Conservation (phyloP, 2,888 invertebrate species). For the Epinotia bilunana region DNA sequence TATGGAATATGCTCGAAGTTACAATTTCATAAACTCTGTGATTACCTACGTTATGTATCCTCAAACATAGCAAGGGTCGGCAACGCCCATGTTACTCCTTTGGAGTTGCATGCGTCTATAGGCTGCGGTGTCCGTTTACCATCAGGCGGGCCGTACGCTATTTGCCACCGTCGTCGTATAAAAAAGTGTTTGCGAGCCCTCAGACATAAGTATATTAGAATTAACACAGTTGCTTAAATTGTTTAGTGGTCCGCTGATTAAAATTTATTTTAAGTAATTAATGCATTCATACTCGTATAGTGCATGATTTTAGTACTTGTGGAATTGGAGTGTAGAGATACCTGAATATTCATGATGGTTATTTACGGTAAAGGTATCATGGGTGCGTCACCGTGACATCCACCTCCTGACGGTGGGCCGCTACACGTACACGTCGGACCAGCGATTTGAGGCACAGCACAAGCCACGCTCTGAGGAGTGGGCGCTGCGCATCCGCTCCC, state of each 20-base stretch:
- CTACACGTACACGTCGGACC: conserved; percentile 94
- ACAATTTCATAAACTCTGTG: conserved; percentile 37
- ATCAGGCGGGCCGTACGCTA: too few species aligned
- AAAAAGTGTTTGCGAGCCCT: conserved; percentile 19
- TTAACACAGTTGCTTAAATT: conserved; percentile 20
- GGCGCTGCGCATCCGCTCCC: conserved; percentile 87
- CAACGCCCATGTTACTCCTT: too few species aligned
- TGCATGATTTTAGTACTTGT: background rate
- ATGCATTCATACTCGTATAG: too few species aligned
- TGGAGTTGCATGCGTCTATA: too few species aligned
- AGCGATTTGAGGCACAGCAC: conserved; percentile 92
- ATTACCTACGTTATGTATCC: conserved; percentile 32
- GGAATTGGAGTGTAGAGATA: too few species aligned
- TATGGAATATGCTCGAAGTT: conserved; percentile 37
- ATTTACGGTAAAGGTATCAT: conserved; percentile 89
- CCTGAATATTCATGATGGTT: background rate
- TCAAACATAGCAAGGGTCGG: too few species aligned
- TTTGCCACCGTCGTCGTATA: too few species aligned
- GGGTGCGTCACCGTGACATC: conserved; percentile 96
- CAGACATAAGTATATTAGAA: conserved; percentile 21
- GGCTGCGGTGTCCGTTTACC: too few species aligned
- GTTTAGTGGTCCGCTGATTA: background rate
- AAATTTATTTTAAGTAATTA: background rate
- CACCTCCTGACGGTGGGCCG: conserved; percentile 95
- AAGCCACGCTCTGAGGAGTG: conserved; percentile 94